Percentiles rank a stretch among this genome's conserved stretches.
Evolutionary conservation across 1,140 invertebrate species (phyloP).

Genomic region (Cardiocondyla obscurior): DNA sequence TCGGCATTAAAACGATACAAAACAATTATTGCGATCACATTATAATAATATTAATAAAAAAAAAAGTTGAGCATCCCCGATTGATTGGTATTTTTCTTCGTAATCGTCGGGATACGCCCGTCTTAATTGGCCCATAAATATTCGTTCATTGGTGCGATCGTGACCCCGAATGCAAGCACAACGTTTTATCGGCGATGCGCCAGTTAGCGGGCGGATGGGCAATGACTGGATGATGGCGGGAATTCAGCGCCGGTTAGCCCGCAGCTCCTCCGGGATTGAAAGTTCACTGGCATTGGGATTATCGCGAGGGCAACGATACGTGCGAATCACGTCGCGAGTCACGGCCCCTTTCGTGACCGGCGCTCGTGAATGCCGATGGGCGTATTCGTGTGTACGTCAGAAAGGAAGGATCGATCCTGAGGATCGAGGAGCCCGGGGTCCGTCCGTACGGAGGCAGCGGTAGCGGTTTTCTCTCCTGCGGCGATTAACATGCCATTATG

Average conservation of each 20-base stretch:
- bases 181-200: slow-evolving; percentile 35
- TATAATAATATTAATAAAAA: no score
- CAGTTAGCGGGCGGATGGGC: slow-evolving; percentile 41
- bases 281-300: slow-evolving; percentile 80
- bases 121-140: slow-evolving; percentile 22
- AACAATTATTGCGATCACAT: background rate
- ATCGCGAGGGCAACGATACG: slow-evolving; percentile 79
- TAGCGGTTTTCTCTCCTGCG: slow-evolving; percentile 69
- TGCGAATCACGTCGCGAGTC: slow-evolving; percentile 78
- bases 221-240: slow-evolving; percentile 52
- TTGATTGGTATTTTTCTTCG: background rate
- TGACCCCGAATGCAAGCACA: background rate
- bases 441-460: slow-evolving; percentile 69
- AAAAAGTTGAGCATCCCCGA: background rate
- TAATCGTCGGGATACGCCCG: background rate
- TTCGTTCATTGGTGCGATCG: slow-evolving; percentile 1
- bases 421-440: slow-evolving; percentile 55
- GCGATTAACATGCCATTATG: slow-evolving; percentile 64
- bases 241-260: slow-evolving; percentile 62
- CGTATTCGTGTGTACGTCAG: slow-evolving; percentile 79
- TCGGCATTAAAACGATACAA: background rate
- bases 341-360: slow-evolving; percentile 79
- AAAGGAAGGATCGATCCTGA: slow-evolving; percentile 69
- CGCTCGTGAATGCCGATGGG: slow-evolving; percentile 81
- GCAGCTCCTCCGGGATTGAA: slow-evolving; percentile 73